Percentiles rank a stretch among this genome's conserved stretches.
Evolutionary conservation across 2,797 vertebrate genomes (phyloP).

Genomic region (Anguilla megastoma): DNA sequence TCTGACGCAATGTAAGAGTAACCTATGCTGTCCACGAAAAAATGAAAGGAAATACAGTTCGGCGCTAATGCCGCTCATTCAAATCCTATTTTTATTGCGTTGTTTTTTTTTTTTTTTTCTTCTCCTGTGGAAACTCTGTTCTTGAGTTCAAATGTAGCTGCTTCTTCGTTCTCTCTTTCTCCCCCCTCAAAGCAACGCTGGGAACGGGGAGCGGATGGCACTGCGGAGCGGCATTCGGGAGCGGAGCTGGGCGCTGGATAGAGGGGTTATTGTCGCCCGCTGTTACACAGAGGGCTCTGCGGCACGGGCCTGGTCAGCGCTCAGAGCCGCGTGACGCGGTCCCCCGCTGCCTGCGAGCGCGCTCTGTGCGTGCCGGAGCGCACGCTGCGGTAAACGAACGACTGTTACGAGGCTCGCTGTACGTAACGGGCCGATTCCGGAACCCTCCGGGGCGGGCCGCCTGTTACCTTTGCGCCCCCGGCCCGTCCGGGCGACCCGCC

Average conservation of each 20-base stretch:
- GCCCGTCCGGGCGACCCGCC: not conserved
- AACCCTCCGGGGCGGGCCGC: conserved; percentile 6
- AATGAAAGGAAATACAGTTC: not conserved
- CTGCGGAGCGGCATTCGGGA: not conserved
- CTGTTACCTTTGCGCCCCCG: conserved; percentile 37
- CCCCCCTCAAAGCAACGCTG: not conserved
- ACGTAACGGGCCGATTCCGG: conserved; percentile 42
- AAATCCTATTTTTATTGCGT: not conserved
- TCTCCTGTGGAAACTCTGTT: not conserved
- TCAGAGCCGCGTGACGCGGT: not conserved
- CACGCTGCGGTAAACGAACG: conserved; percentile 56
- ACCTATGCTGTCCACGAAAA: conserved; percentile 30
- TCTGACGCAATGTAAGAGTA: conserved; percentile 68
- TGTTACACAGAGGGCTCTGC: conserved; percentile 3
- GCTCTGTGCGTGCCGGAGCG: conserved; percentile 31
- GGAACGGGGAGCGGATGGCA: not conserved
- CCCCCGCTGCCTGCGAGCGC: not conserved
- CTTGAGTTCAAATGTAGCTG: not conserved
- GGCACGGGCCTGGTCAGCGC: conserved; percentile 14
- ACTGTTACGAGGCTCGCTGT: conserved; percentile 47
- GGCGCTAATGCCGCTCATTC: not conserved
- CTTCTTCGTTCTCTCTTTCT: not conserved
- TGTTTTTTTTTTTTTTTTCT: not conserved
- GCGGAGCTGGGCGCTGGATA: not conserved
- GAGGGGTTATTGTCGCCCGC: conserved; percentile 31